Base-by-base conservation (phyloP, 2,113 vertebrate genomes). In the Dipodomys spectabilis region DNA sequence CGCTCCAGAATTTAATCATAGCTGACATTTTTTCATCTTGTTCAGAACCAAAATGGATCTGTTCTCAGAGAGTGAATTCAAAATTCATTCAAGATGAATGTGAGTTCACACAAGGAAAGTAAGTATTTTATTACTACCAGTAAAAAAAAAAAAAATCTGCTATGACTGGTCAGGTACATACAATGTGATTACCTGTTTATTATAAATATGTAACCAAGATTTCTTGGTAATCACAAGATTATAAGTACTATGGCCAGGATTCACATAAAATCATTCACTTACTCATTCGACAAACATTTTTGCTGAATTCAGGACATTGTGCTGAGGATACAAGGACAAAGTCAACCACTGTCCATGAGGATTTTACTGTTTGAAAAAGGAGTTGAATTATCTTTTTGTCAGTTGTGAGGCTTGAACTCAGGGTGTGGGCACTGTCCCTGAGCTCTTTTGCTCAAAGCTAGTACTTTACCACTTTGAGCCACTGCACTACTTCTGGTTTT, bases 51-150 rank as follows among this genome's bases (percentile, higher is more conserved):
- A 89, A 97, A 74, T 67, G 45, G 93, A 91, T 92, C 73, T 89
- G 65, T 85, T 86, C 49, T 82, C 94, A 91, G 86, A 97, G 74
- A 62, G 49, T 62, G 91, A 95, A 87, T 87, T 88, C 90, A 92
- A 93, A 92, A 30, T 74, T 82, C 19, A 81, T 84, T 73, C 71
- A 93, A 93, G 4, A 2, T 80, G 87, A 93, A 82, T 60, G 30
- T 74, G 72, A 94, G 62, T 82, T 68, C 30, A 92, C 65, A 53
- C 62, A 30, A 94, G 93, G 94, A 88, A 98, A 97, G 98, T 98
- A 97, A 98, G 95, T 94, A 93, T 44, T 32, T 72, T 25, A 81
- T 82, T 81, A 87, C 25, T 62, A 82, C 49, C 45, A 82, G 16
- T 65, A 71, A 7, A 23, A 20, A 23, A 23, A 20, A 23, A 35